These are phyloP conservation scores for Sorex maritimensis DNA, from an alignment of 2,797 vertebrate genomes.

Conservation along the genomic window DNA sequence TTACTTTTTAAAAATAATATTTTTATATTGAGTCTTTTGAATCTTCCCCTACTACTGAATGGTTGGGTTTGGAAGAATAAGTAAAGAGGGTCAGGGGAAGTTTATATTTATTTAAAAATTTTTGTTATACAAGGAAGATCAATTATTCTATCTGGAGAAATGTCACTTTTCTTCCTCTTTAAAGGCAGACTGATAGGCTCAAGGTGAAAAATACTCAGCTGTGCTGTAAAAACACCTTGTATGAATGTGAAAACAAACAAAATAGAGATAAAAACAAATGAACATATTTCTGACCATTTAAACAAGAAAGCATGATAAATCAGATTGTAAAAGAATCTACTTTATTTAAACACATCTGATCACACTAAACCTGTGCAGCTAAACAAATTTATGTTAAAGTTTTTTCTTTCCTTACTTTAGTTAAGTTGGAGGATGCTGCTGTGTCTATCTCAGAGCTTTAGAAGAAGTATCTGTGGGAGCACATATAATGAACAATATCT, in stretches of 20 bases:
- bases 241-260: background rate
- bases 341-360: slow-evolving; percentile 26
- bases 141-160: background rate
- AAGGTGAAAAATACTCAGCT: background rate
- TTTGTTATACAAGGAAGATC: slow-evolving; percentile 29
- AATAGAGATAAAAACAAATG: slow-evolving; percentile 45
- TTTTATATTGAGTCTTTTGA: background rate
- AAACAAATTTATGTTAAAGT: slow-evolving; percentile 26
- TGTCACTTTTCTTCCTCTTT: background rate
- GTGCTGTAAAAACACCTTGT: background rate
- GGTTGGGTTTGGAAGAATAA: background rate
- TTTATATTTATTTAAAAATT: background rate
- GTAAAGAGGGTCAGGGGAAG: background rate
- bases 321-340: slow-evolving; percentile 1
- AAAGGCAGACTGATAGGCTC: background rate
- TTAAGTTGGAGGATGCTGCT: slow-evolving; percentile 11
- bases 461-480: background rate
- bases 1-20: background rate
- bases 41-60: background rate
- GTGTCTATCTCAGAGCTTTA: background rate
- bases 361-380: background rate
- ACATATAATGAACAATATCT: background rate
- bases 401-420: slow-evolving; percentile 36
- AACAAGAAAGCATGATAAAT: slow-evolving; percentile 19
- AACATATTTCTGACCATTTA: slow-evolving; percentile 31